Evolutionary conservation across 2,113 vertebrate species (phyloP).

Genomic region (Corythornis cristatus): DNA sequence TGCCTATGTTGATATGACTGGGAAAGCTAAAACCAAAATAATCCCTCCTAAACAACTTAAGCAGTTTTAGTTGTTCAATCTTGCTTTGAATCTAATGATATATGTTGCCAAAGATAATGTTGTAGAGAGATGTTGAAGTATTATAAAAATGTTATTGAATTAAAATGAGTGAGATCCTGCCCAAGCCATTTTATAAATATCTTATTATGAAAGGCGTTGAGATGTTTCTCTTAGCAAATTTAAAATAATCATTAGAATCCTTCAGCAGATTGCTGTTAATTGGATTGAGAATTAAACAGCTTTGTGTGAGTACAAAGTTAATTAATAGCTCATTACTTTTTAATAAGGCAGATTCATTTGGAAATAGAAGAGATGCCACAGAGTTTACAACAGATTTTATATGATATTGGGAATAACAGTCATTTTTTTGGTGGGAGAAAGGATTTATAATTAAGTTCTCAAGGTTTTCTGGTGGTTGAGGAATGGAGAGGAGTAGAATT

Average conservation of each 20-base stretch:
- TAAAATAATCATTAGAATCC: slow-evolving; percentile 84
- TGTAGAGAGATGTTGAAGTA: neutral
- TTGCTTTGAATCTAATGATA: neutral
- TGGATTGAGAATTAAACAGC: slow-evolving; percentile 84
- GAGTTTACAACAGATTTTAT: slow-evolving; percentile 70
- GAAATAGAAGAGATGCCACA: slow-evolving; percentile 73
- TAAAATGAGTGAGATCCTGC: slow-evolving; percentile 61
- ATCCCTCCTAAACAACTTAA: neutral
- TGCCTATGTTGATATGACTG: neutral
- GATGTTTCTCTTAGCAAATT: slow-evolving; percentile 86
- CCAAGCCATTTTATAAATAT: slow-evolving; percentile 76
- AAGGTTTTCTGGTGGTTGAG: neutral
- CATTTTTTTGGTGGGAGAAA: slow-evolving; percentile 18
- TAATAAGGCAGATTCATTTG: slow-evolving; percentile 81
- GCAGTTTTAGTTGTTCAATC: neutral
- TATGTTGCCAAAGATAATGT: neutral
- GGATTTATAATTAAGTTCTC: slow-evolving; percentile 45
- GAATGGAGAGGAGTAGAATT: neutral
- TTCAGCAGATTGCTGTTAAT: slow-evolving; percentile 85
- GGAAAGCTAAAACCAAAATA: neutral
- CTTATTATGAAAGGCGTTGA: slow-evolving; percentile 77
- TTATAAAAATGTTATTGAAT: slow-evolving; percentile 67
- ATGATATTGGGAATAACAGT: slow-evolving; percentile 68
- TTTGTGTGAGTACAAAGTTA: slow-evolving; percentile 81
- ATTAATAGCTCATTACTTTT: slow-evolving; percentile 87